These are phyloP conservation scores for Seriola aureovittata DNA, from an alignment of 2,113 vertebrate species.

Conservation along the genomic window DNA sequence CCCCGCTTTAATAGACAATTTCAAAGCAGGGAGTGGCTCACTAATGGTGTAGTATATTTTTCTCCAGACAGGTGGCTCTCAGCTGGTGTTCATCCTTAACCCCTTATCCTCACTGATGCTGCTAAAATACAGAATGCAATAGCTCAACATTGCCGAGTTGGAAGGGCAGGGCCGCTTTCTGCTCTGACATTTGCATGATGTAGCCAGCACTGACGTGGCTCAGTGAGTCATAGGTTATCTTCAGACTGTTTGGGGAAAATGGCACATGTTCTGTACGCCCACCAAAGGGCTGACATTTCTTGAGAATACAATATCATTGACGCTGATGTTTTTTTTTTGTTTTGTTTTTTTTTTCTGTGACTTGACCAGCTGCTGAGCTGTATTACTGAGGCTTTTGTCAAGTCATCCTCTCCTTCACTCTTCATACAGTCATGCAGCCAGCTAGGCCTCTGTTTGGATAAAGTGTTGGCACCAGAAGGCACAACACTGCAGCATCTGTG, in stretches of 20 bases:
- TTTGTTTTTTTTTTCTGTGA: background rate
- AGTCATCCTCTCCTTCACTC: conserved; percentile 51
- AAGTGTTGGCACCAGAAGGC: conserved; percentile 51
- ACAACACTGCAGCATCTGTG: conserved; percentile 60
- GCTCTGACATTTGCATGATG: conserved; percentile 42
- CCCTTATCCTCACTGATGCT: conserved; percentile 23
- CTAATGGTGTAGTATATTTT: conserved; percentile 29
- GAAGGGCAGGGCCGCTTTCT: conserved; percentile 33
- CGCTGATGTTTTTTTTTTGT: background rate
- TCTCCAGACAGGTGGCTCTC: conserved; percentile 64
- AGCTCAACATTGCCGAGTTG: background rate
- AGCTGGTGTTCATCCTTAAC: conserved; percentile 58
- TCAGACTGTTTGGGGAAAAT: conserved; percentile 53
- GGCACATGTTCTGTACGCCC: conserved; percentile 33
- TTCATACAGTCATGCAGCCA: conserved; percentile 8
- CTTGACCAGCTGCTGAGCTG: conserved; percentile 20
- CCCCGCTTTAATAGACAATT: conserved; percentile 8
- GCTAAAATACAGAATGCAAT: conserved; percentile 7
- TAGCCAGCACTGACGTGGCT: conserved; percentile 35
- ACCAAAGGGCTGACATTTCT: conserved; percentile 29
- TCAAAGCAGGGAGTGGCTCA: conserved; percentile 32
- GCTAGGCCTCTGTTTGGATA: conserved; percentile 35
- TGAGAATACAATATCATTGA: background rate
- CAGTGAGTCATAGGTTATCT: conserved; percentile 65
- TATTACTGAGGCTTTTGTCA: conserved; percentile 35